Evolutionary conservation across 2,113 vertebrate species (phyloP).

Genomic region (Bucco capensis): DNA sequence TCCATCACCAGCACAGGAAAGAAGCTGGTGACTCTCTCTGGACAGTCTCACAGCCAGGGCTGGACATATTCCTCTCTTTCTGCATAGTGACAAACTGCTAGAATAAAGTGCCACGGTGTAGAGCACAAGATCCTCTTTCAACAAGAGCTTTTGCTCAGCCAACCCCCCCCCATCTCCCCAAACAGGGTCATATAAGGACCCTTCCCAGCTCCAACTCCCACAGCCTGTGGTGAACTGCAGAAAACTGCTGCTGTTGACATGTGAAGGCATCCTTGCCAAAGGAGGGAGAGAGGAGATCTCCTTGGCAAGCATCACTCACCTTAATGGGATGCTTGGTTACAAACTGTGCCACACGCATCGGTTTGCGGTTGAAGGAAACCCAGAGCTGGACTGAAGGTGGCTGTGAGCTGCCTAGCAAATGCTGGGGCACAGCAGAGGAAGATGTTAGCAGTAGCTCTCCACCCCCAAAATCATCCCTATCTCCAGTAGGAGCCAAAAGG

Average conservation of each 20-base stretch:
- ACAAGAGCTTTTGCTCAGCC: neutral
- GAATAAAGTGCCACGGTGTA: accelerated
- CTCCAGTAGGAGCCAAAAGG: neutral
- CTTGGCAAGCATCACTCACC: constrained; percentile 72
- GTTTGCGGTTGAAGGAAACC: constrained; percentile 96
- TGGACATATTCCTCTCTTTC: neutral
- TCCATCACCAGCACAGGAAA: neutral
- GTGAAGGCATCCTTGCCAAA: neutral
- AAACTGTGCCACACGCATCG: constrained; percentile 91
- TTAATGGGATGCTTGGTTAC: constrained; percentile 92
- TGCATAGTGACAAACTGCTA: neutral
- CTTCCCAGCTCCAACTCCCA: neutral
- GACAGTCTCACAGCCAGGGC: neutral
- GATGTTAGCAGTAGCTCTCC: neutral
- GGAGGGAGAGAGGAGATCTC: neutral
- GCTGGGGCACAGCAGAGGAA: constrained; percentile 68
- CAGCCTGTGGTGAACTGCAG: neutral
- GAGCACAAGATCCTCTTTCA: neutral
- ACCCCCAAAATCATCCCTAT: accelerated
- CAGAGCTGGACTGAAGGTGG: constrained; percentile 89
- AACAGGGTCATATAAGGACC: neutral
- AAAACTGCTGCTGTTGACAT: neutral
- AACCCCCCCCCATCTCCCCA: neutral
- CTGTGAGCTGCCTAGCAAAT: constrained; percentile 75
- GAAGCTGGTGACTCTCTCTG: neutral